Evolutionary conservation across 2,888 invertebrate species (phyloP).

Genomic region (Zaprionus lineosus): DNA sequence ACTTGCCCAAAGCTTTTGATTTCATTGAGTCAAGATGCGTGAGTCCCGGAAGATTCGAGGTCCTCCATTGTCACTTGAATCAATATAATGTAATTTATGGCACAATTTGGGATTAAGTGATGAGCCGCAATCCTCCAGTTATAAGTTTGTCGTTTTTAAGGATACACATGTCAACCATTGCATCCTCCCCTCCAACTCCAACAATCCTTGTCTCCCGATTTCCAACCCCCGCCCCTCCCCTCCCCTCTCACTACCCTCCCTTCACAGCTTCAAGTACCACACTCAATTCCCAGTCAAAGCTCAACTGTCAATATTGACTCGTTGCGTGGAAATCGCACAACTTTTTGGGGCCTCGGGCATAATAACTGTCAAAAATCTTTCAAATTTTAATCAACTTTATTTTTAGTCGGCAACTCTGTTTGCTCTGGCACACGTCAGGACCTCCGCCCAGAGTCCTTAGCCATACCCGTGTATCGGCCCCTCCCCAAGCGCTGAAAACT

Average conservation of each 20-base stretch:
- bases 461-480: not conserved
- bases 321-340: conserved; percentile 57
- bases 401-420: conserved; percentile 55
- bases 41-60: too few relatives aligned
- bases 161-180: too few relatives aligned
- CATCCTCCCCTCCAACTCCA: too few relatives aligned
- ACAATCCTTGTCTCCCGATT: too few relatives aligned
- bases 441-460: not conserved
- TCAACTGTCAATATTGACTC: conserved; percentile 67
- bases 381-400: conserved; percentile 78
- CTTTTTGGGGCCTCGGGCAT: conserved; percentile 62
- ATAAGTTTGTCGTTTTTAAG: too few relatives aligned
- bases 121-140: too few relatives aligned
- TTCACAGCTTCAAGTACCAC: not conserved
- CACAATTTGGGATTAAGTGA: too few relatives aligned
- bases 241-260: not conserved
- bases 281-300: conserved; percentile 30
- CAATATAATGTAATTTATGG: too few relatives aligned
- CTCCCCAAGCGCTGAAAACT: conserved; percentile 36
- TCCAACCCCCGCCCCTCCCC: not conserved
- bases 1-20: too few relatives aligned
- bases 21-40: too few relatives aligned
- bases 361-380: conserved; percentile 78
- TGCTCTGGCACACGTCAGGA: conserved; percentile 40
- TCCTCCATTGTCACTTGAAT: too few relatives aligned